Conservation (phyloP, 2,113 vertebrate genomes). For the Apodemus sylvaticus region DNA sequence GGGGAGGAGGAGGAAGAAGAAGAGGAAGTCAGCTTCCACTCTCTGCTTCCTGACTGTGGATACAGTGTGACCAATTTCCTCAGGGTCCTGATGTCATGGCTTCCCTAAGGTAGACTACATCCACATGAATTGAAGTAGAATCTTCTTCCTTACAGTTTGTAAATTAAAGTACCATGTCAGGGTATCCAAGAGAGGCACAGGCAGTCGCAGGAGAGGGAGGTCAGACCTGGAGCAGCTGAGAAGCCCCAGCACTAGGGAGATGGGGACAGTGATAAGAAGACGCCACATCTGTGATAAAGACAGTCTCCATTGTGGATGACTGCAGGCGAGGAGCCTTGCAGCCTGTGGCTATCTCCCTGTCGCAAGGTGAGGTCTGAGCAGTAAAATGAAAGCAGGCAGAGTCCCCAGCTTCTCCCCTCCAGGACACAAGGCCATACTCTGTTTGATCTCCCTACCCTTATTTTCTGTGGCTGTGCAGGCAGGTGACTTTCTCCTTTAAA, state of each 20-base stretch:
- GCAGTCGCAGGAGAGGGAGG: not conserved
- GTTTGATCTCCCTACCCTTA: not conserved
- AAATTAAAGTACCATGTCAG: not conserved
- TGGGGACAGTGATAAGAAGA: not conserved
- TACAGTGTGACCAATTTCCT: not conserved
- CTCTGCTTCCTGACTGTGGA: not conserved
- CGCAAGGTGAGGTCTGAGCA: not conserved
- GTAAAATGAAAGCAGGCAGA: not conserved
- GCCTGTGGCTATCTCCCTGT: not conserved
- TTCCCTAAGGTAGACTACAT: not conserved
- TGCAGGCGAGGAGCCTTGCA: not conserved
- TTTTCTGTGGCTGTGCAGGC: not conserved
- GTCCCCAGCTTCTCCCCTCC: not conserved
- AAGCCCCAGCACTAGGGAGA: not conserved
- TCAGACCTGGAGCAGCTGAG: not conserved
- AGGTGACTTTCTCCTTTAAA: not conserved
- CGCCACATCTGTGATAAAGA: not conserved
- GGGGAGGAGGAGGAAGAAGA: too few relatives aligned
- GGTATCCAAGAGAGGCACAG: not conserved
- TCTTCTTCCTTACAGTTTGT: not conserved
- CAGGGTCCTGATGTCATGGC: not conserved
- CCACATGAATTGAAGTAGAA: not conserved
- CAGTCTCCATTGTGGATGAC: not conserved
- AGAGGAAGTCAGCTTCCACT: not conserved
- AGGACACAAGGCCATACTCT: not conserved